Evolutionary conservation across 2,113 vertebrate genomes (phyloP), one percentile per base, ranked within the genome.

Genomic region (Brevimyrus niger): DNA sequence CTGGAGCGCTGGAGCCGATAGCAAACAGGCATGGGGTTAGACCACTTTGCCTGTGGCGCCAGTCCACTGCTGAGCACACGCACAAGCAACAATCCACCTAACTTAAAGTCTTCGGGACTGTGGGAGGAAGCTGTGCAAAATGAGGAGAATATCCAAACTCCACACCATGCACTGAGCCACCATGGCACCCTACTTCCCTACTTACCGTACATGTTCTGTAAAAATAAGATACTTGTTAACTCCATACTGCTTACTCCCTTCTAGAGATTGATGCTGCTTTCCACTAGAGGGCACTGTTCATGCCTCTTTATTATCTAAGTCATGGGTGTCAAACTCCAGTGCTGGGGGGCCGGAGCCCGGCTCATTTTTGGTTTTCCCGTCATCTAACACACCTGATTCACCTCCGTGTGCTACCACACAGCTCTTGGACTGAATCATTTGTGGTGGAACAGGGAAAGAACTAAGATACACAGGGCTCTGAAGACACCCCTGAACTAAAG

Each of bases 211-310:
- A 65, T 65, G n/a, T 65, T n/a, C n/a, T 11, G 61, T 65, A 65
- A 9, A 65, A 27, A 65, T 27, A 65, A 65, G n/a, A 65, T n/a
- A 10, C 61, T 65, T 27, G n/a, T n/a, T 65, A 27, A 65, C n/a
- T n/a, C 9, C 58, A 61, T n/a, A 61, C 55, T 27, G 58, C 58
- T 65, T 65, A 11, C 61, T 27, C 61, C n/a, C n/a, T 65, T 65
- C 61, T 31, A 65, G n/a, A 10, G 35, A 21, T 47, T 46, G 1
- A 84, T 9, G 55, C 35, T 46, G 44, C 9, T 9, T 80, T 50
- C 88, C 88, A 89, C 73, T 80, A 89, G 88, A 80, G 88, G 88
- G 69, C 46, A 35, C 44, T 15, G 11, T 58, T 42, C 53, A 38
- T 38, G 53, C 19, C 53, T 21, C 53, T 55, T 21, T 55, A 87